Base-by-base conservation (phyloP, 2,888 invertebrate genomes). In the Eupithecia inturbata region DNA sequence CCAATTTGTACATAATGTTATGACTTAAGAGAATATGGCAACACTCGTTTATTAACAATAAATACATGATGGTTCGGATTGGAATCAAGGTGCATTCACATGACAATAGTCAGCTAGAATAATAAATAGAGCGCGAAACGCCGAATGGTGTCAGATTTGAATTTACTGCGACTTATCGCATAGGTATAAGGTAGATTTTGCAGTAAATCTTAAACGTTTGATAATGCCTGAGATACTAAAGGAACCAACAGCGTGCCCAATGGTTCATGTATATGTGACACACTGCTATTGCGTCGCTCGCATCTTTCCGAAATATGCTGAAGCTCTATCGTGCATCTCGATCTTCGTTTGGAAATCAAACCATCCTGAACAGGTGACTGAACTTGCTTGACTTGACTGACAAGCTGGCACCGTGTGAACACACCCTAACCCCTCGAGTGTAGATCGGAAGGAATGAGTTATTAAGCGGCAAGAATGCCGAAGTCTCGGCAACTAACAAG, bases 21-120 rank as follows among this genome's bases (percentile, higher is more conserved):
- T 39, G 92, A 94, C 94, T 94, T 94, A 94, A 93, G 92, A 94
- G 92, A 93, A 94, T 94, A 94, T 94, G 94, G 94, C 94, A 94
- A 94, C 93, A 93, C 92, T 92, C 92, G 92, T 92, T 91, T 92
- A 91, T 91, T 89, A 94, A 93, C 91, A 93, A 92, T 91, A 91
- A 90, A 90, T 90, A 91, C 87, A 83, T 85, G 87, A 87, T 86
- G 84, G 84, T 85, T 83, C 84, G 80, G 79, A 79, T 79, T 62
- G 79, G 75, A 67, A 53, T 49, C 19, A 68, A 39, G 70, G 26
- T 19, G 22, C 26, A 33, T 62, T 73, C 68, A 72, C 72, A 75
- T 22, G 67, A 72, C 64, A 36, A 70, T n/a, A 70, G 75, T 72
- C 14, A 63, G 31, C n/a, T 45, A 31, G 2, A 31, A 31, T 5